These are phyloP conservation scores for Macrostomum lignano DNA, from an alignment of 1,140 invertebrate species.

Conservation along the genomic window DNA sequence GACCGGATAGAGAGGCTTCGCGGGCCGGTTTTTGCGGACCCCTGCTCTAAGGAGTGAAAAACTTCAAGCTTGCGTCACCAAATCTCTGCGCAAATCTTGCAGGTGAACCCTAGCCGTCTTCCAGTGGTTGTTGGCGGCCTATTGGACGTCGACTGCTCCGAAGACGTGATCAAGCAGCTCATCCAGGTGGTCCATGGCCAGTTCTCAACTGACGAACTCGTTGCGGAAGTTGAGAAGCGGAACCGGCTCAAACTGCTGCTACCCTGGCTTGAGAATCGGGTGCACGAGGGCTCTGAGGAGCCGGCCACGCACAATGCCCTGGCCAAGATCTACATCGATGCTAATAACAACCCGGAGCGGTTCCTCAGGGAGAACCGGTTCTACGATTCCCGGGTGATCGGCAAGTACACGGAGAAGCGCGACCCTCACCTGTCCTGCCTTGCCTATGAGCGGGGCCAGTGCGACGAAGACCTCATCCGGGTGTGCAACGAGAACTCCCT, in stretches of 20 bases:
- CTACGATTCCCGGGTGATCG: conserved; percentile 83
- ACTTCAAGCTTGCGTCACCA: too few relatives aligned
- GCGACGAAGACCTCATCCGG: conserved; percentile 77
- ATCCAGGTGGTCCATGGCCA: conserved; percentile 84
- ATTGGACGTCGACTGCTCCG: conserved; percentile 84
- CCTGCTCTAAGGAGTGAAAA: too few relatives aligned
- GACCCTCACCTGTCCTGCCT: conserved; percentile 94
- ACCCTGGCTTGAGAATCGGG: conserved; percentile 79
- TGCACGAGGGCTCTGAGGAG: conserved; percentile 79
- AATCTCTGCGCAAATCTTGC: too few relatives aligned
- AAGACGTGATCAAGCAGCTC: conserved; percentile 94
- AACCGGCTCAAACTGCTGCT: conserved; percentile 75
- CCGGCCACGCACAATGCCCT: conserved; percentile 93
- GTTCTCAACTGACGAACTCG: conserved; percentile 92
- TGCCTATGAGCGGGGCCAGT: conserved; percentile 86
- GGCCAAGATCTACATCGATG: conserved; percentile 98
- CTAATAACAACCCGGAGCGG: conserved; percentile 92
- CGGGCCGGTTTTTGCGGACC: too few relatives aligned
- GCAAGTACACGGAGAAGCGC: conserved; percentile 90
- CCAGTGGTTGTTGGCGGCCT: conserved; percentile 89
- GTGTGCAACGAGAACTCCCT: conserved; percentile 96
- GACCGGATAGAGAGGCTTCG: too few relatives aligned
- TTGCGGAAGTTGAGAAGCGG: conserved; percentile 86
- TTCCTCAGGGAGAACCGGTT: conserved; percentile 70
- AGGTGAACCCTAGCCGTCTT: conserved; percentile 77